Conservation (phyloP, 1,140 invertebrate genomes). For the Piezodorus guildinii region DNA sequence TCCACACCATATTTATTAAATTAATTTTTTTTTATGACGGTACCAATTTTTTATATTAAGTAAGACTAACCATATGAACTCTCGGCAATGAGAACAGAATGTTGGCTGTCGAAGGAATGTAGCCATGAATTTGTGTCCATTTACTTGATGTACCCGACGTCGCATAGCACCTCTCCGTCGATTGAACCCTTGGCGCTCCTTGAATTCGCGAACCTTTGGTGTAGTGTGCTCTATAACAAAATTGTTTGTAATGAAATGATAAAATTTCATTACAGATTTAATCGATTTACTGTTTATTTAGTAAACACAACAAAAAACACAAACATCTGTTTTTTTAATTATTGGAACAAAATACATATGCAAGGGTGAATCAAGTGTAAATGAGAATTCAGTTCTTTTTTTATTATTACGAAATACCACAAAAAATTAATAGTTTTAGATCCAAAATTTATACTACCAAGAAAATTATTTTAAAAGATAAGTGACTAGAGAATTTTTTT, state of each 20-base stretch:
- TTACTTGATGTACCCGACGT: conserved; percentile 88
- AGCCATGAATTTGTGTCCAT: conserved; percentile 99
- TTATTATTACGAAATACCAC: too few relatives aligned
- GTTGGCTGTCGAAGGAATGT: conserved; percentile 97
- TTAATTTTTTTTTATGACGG: not conserved
- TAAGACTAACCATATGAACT: conserved; percentile 86
- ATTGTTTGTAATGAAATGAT: too few relatives aligned
- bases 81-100: conserved; percentile 94
- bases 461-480: too few relatives aligned
- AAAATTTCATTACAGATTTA: conserved; percentile 1
- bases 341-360: too few relatives aligned
- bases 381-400: too few relatives aligned
- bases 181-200: conserved; percentile 87
- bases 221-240: conserved; percentile 33
- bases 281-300: not conserved
- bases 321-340: too few relatives aligned
- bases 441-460: too few relatives aligned
- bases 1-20: conserved; percentile 16
- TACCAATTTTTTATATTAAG: conserved; percentile 8
- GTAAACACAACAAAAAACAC: not conserved
- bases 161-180: conserved; percentile 87
- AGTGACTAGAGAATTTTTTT: too few relatives aligned
- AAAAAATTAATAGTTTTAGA: too few relatives aligned
- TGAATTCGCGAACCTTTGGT: conserved; percentile 64
- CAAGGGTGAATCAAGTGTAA: too few relatives aligned